Conservation (phyloP, 2,797 vertebrate species). For the Fratercula arctica region DNA sequence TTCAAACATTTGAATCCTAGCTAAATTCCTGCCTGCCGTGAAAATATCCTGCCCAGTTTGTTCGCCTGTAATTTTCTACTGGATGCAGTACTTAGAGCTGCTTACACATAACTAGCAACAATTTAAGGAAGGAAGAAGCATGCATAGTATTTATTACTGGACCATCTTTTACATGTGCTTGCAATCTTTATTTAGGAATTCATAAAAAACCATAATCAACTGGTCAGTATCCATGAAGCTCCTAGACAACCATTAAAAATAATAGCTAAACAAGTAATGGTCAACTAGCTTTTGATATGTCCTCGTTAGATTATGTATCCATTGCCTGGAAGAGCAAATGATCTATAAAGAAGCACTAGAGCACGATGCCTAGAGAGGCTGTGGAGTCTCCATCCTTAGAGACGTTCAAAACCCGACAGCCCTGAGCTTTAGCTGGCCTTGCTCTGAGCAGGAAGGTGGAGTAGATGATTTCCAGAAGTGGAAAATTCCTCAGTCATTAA, state of each 20-base stretch:
- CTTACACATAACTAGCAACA: not conserved
- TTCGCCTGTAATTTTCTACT: not conserved
- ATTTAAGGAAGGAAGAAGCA: not conserved
- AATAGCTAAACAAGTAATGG: not conserved
- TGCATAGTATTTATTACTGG: not conserved
- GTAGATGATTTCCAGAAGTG: not conserved
- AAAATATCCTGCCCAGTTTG: not conserved
- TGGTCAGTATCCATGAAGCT: not conserved
- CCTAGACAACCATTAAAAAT: not conserved
- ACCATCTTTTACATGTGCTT: not conserved
- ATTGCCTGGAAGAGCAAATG: not conserved
- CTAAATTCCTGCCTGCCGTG: not conserved
- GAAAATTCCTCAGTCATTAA: not conserved
- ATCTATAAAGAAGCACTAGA: not conserved
- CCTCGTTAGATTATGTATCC: not conserved
- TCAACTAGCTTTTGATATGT: not conserved
- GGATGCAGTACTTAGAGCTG: not conserved
- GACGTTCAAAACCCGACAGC: not conserved
- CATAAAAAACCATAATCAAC: not conserved
- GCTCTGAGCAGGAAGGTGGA: not conserved
- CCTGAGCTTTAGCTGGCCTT: not conserved
- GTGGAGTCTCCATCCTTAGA: not conserved
- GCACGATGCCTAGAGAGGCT: rapidly evolving
- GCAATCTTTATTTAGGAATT: not conserved
- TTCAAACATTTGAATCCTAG: not conserved